These are phyloP conservation scores for Columba livia DNA, from an alignment of 2,113 vertebrate species.

Conservation along the genomic window DNA sequence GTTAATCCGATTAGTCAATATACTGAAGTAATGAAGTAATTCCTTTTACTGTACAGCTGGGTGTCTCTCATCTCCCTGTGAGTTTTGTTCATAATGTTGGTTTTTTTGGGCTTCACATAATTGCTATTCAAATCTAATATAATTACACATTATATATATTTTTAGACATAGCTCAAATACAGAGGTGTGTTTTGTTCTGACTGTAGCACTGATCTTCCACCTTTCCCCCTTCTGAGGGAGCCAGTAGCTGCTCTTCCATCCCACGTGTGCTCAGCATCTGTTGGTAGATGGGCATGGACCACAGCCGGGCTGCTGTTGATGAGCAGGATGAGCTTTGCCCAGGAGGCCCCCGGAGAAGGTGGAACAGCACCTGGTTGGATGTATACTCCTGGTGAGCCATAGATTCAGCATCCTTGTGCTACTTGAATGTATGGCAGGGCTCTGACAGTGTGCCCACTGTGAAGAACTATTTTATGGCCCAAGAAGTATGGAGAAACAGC, in stretches of 20 bases:
- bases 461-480: neutral
- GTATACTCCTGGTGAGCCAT: neutral
- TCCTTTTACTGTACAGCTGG: neutral
- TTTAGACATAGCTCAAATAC: neutral
- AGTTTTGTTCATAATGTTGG: neutral
- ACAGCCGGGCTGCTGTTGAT: neutral
- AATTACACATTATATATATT: neutral
- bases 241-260: neutral
- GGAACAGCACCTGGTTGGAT: neutral
- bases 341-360: neutral
- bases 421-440: neutral
- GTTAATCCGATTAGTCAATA: neutral
- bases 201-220: neutral
- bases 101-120: neutral
- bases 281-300: neutral
- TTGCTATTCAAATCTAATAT: neutral
- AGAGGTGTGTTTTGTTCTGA: neutral
- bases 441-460: neutral
- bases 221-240: neutral
- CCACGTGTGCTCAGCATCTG: fast-evolving
- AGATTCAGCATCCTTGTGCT: neutral
- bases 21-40: neutral
- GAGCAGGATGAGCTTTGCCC: neutral
- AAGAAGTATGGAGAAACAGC: neutral
- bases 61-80: neutral